Evolutionary conservation across 2,113 vertebrate species (phyloP).

Genomic region (Pseudois nayaur): DNA sequence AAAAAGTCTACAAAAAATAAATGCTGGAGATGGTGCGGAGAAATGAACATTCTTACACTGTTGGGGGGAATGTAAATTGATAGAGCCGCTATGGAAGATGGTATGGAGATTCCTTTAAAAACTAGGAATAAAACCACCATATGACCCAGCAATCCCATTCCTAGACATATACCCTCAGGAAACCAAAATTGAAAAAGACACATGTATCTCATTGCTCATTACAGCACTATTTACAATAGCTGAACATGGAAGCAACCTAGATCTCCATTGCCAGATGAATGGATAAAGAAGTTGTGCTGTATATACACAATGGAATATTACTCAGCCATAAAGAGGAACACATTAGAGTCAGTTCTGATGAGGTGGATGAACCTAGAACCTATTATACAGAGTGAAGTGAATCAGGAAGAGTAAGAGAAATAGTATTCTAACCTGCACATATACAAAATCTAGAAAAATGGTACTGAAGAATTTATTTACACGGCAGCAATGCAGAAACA

Average conservation of each 20-base stretch:
- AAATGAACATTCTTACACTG: background rate
- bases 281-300: background rate
- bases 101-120: background rate
- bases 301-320: background rate
- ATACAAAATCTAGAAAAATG: background rate
- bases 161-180: background rate
- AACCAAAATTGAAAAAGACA: background rate
- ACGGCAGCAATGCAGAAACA: background rate
- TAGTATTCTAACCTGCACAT: background rate
- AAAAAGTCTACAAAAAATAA: background rate
- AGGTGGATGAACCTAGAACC: background rate
- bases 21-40: background rate
- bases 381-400: background rate
- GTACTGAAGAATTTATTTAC: background rate
- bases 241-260: background rate
- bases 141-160: background rate
- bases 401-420: background rate
- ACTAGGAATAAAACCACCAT: background rate
- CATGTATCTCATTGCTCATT: background rate
- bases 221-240: background rate
- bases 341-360: background rate
- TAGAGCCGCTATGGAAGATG: background rate
- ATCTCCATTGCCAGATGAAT: background rate
- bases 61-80: background rate
- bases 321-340: background rate